Conservation (phyloP, 2,797 vertebrate species). For the Silurus aristotelis region DNA sequence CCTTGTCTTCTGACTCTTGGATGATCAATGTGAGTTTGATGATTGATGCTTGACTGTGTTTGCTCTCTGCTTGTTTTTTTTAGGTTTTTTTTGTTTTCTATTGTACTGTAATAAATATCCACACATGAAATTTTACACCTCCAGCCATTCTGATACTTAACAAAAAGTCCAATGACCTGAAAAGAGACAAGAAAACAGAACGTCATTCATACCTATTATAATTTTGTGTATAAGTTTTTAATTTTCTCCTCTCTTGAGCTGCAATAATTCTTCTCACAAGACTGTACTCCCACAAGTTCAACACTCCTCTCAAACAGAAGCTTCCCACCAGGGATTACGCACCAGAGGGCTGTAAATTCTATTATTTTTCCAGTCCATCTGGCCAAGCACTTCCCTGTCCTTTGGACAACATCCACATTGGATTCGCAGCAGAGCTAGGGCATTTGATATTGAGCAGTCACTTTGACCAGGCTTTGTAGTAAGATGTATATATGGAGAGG, state of each 20-base stretch:
- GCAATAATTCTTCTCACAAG: not conserved
- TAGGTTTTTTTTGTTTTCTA: too few species aligned
- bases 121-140: not conserved
- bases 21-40: not conserved
- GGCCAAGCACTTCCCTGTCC: constrained; percentile 40
- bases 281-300: not conserved
- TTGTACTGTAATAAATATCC: not conserved
- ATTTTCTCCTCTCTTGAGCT: not conserved
- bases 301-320: constrained; percentile 23
- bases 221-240: constrained; percentile 3
- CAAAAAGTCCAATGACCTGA: not conserved
- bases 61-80: not conserved
- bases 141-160: not conserved
- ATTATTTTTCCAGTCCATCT: constrained; percentile 52
- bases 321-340: constrained; percentile 46
- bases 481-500: constrained; percentile 38
- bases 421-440: constrained; percentile 39
- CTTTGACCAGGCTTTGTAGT: constrained; percentile 52
- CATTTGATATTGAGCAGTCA: constrained; percentile 55
- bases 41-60: not conserved
- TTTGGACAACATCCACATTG: constrained; percentile 44
- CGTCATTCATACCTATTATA: not conserved
- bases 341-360: constrained; percentile 52
- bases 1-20: not conserved
- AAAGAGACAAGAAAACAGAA: not conserved